These are phyloP conservation scores for Chloroceryle amazona DNA, from an alignment of 2,797 vertebrate species.

Conservation along the genomic window DNA sequence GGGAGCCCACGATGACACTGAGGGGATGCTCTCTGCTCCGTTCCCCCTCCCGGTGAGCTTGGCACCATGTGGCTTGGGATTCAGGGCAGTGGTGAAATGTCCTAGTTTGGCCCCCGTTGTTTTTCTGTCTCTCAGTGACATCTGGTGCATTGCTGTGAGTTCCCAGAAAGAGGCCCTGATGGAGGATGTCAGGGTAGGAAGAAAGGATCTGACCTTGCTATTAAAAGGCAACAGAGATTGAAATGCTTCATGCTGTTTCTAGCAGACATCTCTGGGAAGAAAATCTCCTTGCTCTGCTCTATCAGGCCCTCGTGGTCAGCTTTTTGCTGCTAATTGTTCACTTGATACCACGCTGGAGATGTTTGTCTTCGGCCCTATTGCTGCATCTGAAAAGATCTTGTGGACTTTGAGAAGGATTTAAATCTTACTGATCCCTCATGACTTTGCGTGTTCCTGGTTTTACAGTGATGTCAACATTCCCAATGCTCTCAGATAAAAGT, in stretches of 20 bases:
- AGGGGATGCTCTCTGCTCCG: neutral
- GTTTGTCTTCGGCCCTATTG: neutral
- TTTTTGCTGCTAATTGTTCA: constrained; percentile 22
- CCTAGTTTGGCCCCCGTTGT: constrained; percentile 23
- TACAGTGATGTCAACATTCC: neutral
- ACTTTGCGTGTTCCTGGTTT: rapidly evolving
- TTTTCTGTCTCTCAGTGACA: constrained; percentile 51
- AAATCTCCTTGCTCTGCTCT: neutral
- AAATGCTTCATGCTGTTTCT: constrained; percentile 33
- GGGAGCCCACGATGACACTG: rapidly evolving
- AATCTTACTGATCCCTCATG: neutral
- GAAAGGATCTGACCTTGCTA: constrained; percentile 42
- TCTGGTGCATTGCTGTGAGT: neutral
- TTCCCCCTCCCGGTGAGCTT: rapidly evolving
- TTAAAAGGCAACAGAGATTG: constrained; percentile 41
- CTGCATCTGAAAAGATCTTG: neutral
- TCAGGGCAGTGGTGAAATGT: neutral
- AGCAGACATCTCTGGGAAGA: neutral
- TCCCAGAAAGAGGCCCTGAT: constrained; percentile 66
- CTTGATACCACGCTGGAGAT: neutral
- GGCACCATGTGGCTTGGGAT: neutral
- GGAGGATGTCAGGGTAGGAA: constrained; percentile 38
- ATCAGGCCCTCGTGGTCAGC: neutral
- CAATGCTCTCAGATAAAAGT: neutral
- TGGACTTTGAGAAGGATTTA: neutral